phyloP scores from a whole-genome alignment of 1,140 invertebrate species.

The Pogonomyrmex barbatus region DNA sequence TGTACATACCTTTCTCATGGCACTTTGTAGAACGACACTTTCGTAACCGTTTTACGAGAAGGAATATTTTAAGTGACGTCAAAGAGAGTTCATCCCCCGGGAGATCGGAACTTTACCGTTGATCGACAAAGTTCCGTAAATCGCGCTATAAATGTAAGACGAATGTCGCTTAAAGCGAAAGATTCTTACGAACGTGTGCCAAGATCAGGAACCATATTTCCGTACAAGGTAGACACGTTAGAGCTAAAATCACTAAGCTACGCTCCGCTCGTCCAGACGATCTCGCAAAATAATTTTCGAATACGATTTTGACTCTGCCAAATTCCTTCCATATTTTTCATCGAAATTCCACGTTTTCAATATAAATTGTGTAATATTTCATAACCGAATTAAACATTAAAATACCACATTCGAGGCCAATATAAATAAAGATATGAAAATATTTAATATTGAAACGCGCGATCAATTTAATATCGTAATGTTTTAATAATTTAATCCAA shows the following conservation, averaged over 20 bases:
- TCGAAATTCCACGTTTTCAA: constrained; percentile 31
- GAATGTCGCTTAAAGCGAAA: constrained; percentile 18
- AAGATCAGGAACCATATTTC: background rate
- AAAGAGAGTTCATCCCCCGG: constrained; percentile 2
- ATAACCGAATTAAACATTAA: constrained; percentile 53
- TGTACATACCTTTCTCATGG: constrained; percentile 15
- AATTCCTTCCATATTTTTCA: constrained; percentile 26
- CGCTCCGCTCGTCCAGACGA: background rate
- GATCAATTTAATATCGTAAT: constrained; percentile 48
- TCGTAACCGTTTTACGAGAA: constrained; percentile 49
- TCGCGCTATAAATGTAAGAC: constrained; percentile 35
- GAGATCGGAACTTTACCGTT: constrained; percentile 35
- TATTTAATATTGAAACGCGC: constrained; percentile 50
- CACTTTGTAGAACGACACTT: constrained; percentile 53
- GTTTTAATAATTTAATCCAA: constrained; percentile 54
- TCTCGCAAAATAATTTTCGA: constrained; percentile 3
- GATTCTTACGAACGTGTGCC: constrained; percentile 11
- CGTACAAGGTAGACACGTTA: background rate
- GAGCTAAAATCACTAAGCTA: background rate
- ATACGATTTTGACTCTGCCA: background rate
- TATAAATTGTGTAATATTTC: constrained; percentile 11
- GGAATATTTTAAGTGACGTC: constrained; percentile 59
- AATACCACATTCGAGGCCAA: constrained; percentile 37
- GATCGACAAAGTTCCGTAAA: constrained; percentile 39
- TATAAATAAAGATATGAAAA: constrained; percentile 56